A percentile compares a stretch with the other conserved stretches of the same genome.
phyloP scores from a whole-genome alignment of 1,140 invertebrate species.

The Maniola jurtina region DNA sequence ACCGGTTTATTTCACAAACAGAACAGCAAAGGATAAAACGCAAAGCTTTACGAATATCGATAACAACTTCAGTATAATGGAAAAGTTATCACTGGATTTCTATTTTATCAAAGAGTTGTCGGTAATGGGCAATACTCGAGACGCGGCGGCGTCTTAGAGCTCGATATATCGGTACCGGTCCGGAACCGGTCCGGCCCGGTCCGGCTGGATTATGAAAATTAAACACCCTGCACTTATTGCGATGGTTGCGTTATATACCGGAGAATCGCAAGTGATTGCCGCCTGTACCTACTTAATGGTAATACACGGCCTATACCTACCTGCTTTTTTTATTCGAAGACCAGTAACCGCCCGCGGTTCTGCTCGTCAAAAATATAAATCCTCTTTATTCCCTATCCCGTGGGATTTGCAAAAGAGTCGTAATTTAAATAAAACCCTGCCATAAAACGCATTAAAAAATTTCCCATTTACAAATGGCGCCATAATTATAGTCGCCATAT shows the following conservation, averaged over 20 bases:
- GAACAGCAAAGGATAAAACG: neutral
- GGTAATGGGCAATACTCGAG: neutral
- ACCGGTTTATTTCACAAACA: neutral
- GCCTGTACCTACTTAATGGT: neutral
- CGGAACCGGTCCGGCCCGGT: conserved; percentile 15
- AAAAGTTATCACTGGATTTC: neutral
- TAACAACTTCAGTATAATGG: neutral
- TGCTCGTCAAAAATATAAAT: too few species aligned
- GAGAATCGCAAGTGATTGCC: conserved; percentile 11
- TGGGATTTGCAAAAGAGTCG: too few species aligned
- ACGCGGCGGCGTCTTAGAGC: conserved; percentile 9
- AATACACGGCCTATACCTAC: too few species aligned
- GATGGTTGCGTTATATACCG: conserved; percentile 13
- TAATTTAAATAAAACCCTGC: too few species aligned
- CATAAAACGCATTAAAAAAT: too few species aligned
- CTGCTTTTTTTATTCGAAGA: too few species aligned
- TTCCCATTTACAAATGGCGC: too few species aligned
- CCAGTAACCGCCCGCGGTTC: too few species aligned
- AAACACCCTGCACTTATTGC: conserved; percentile 25
- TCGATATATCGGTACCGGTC: conserved; percentile 1
- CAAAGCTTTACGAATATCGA: neutral
- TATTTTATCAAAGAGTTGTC: conserved; percentile 7
- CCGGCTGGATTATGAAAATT: conserved; percentile 41
- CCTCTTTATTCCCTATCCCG: too few species aligned
- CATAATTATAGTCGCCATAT: too few species aligned